Conservation (phyloP, 2,888 invertebrate species). For the Cancer borealis region DNA sequence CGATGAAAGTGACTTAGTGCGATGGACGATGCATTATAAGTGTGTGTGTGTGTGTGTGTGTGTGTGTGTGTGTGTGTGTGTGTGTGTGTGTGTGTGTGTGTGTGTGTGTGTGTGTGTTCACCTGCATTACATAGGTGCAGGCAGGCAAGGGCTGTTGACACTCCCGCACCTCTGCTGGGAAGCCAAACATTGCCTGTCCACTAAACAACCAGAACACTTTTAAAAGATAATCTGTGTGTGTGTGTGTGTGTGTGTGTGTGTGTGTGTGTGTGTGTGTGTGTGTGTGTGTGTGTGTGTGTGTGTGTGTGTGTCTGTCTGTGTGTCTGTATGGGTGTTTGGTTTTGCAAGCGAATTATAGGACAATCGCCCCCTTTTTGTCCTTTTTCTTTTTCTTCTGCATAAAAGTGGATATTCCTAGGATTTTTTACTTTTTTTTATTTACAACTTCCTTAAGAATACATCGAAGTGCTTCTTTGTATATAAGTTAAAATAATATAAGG, state of each 20-base stretch:
- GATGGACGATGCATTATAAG: background rate
- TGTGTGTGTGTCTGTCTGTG: conserved; percentile 19
- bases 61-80: no score
- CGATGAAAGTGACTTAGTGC: background rate
- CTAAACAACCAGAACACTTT: background rate
- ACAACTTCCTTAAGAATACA: no score
- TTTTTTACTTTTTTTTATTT: no score
- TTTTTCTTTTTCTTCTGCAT: background rate
- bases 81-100: no score
- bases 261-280: conserved; percentile 27
- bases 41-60: no score
- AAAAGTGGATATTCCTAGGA: background rate
- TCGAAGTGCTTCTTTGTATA: no score
- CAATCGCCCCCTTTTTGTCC: background rate
- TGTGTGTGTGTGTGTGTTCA: background rate
- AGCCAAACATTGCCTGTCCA: background rate
- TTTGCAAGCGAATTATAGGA: background rate
- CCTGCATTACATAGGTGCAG: background rate
- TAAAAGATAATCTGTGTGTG: conserved; percentile 1
- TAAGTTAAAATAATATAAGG: no score
- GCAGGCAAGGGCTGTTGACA: background rate
- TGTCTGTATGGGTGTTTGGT: background rate
- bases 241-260: conserved; percentile 32
- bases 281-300: conserved; percentile 27
- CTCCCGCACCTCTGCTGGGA: background rate